Base-by-base conservation (phyloP, 2,888 invertebrate species). In the Prenolepis imparis region DNA sequence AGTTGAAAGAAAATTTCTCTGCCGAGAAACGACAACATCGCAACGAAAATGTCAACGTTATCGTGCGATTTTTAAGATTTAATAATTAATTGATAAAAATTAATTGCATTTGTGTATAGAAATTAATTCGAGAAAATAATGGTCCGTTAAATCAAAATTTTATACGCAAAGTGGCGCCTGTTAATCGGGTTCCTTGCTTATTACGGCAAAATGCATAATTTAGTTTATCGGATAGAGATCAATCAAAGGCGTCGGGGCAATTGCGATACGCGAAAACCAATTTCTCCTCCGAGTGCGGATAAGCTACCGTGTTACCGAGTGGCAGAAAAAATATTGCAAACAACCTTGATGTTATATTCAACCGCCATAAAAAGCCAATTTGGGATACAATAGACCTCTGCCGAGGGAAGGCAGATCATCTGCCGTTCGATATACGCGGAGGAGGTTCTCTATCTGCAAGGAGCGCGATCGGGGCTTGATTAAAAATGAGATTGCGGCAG, bases 281-380 rank as follows among this genome's bases (percentile, higher is more conserved):
- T 86, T 87, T 90, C 84, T 85, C 70, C 81, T 84, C 80, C 85
- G 72, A 83, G 72, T 70, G 82, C 61, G 44, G 57, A 59, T 64
- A 86, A 67, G 82, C 86, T 84, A 83, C 72, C 57, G 84, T 83
- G 78, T 72, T 85, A 70, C 64, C 80, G 84, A 64, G 64, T 24
- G 44, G 67, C 24, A 83, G 82, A 86, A 89, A 90, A 90, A 89
- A 92, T 90, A 92, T 92, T 91, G 90, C 91, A 89, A 91, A 88
- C 88, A 86, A 89, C 87, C 91, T 86, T 88, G 89, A 90, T 88
- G 90, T 89, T 91, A 91, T 90, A 92, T 93, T 92, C 92, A 91
- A 89, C 91, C 88, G 81, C 87, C 90, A 90, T 92, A 93, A 93
- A 93, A 93, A 93, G 92, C 91, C 92, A 92, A 93, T 93, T 92